phyloP scores from a whole-genome alignment of 1,140 invertebrate genomes.

The Calycopis cecrops region DNA sequence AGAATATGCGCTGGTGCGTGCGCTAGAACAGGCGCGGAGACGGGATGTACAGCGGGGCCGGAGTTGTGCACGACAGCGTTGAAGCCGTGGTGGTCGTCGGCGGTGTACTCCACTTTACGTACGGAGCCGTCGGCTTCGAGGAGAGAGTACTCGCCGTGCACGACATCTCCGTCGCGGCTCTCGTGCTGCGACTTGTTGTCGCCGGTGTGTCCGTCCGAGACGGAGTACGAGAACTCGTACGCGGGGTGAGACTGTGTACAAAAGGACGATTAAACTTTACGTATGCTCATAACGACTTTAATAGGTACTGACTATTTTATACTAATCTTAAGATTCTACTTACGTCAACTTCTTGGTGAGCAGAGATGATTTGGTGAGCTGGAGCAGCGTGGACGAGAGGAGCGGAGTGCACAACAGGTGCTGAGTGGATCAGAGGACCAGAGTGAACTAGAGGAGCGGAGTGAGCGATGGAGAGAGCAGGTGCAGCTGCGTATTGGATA shows the following conservation, averaged over 20 bases:
- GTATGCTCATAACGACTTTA: too few species aligned
- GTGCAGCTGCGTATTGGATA: constrained; percentile 16
- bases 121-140: constrained; percentile 74
- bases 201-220: constrained; percentile 69
- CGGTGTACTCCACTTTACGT: constrained; percentile 72
- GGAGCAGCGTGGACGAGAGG: constrained; percentile 24
- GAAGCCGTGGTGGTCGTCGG: constrained; percentile 74
- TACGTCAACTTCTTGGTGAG: constrained; percentile 28
- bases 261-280: too few species aligned
- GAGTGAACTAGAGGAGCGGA: constrained; percentile 24
- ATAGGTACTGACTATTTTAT: too few species aligned
- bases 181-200: constrained; percentile 75
- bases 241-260: constrained; percentile 43
- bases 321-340: too few species aligned
- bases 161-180: constrained; percentile 69
- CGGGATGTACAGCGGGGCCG: constrained; percentile 42
- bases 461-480: constrained; percentile 8
- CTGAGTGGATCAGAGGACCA: constrained; percentile 40
- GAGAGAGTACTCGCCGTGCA: constrained; percentile 73
- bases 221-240: constrained; percentile 72
- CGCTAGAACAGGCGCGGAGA: constrained; percentile 19
- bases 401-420: constrained; percentile 25
- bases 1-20: constrained; percentile 13
- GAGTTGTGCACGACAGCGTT: constrained; percentile 76
- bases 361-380: constrained; percentile 27